Base-by-base conservation (phyloP, 2,113 vertebrate genomes). In the Phalacrocorax aristotelis region DNA sequence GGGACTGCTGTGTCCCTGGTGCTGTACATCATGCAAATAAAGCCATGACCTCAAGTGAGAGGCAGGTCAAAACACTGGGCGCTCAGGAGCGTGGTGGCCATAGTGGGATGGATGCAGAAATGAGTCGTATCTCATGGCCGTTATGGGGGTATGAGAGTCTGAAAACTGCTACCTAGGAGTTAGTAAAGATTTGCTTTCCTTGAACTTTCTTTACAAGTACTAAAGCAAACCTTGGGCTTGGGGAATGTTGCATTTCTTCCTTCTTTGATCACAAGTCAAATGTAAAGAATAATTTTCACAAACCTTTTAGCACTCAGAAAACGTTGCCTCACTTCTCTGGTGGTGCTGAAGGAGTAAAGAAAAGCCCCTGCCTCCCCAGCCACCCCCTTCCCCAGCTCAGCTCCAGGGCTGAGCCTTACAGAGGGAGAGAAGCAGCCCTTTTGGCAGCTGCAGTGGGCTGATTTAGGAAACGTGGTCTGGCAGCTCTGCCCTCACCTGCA, bases 111-210 rank as follows among this genome's bases (percentile, higher is more conserved):
- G 80, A 23, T 38, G 60, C 29, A 38, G 60, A 42, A 58, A 64
- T n/a, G 6, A 3, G 57, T 68, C 57, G 2, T 81, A 79, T 30
- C 72, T 74, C 20, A 0, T 6, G 34, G 20, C 13, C 2, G 0
- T 15, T 49, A 2, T 51, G 19, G 66, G 38, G 76, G 86, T 38
- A 9, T 1, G 6, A 29, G 51, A 64, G 23, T 2, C 55, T 85
- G 87, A 34, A 64, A 82, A 17, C 9, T 13, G 7, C 60, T 58
- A 27, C 22, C 34, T 32, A 26, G 52, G 69, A 38, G 74, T 18
- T 44, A 34, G 30, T 3, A 30, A 57, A 52, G 55, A 15, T 44
- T 51, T 68, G 26, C 36, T 91, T 71, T 84, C 58, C 74, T 91
- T 65, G 42, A 62, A 75, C 32, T 58, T 87, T 62, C 76, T 69